Evolutionary conservation across 2,888 invertebrate genomes (phyloP), one percentile per base, ranked within the genome.

Genomic region (Malthinus flaveolus): DNA sequence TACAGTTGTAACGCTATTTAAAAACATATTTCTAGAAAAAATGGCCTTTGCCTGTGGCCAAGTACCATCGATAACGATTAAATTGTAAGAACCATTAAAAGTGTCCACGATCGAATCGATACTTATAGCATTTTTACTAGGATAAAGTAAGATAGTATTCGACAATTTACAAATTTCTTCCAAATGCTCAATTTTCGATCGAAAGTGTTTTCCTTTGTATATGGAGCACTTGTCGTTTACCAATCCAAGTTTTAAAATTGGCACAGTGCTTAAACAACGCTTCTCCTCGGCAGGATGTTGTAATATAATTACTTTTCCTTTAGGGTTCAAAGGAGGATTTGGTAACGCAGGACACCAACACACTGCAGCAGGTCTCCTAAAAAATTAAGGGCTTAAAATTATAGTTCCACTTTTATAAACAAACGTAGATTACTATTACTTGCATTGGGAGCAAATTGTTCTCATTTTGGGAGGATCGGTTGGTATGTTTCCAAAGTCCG

Each of bases 11-110:
- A 95, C 78, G 51, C 81, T 80, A 68, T 90, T 90, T 48, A 96
- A 81, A 59, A 86, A 81, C 9, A 88, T 85, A 75, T 93, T 95
- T 62, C 91, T 88, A 47, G 90, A 85, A 79, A 91, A 96, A 62
- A 96, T 93, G 8, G 93, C 91, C 78, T 93, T 94, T 1, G 96
- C 95, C 78, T 97, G 96, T 0, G 94, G 91, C 96, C 96, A 97
- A 7, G 97, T 97, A 3, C 97, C 96, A 81, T 97, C 96, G 63
- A 97, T 85, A 37, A 96, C 79, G 42, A 96, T 82, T 50, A 96
- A 81, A 75, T 92, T 95, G 73, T 90, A 83, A 39, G 78, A 79
- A 32, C 75, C 66, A 64, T 80, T 78, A 66, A 80, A 79, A 56
- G 75, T 73, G 61, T 73, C 70, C 53, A 80, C 75, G 34, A 87